phyloP scores from a whole-genome alignment of 2,888 invertebrate species.

The Erannis defoliaria region DNA sequence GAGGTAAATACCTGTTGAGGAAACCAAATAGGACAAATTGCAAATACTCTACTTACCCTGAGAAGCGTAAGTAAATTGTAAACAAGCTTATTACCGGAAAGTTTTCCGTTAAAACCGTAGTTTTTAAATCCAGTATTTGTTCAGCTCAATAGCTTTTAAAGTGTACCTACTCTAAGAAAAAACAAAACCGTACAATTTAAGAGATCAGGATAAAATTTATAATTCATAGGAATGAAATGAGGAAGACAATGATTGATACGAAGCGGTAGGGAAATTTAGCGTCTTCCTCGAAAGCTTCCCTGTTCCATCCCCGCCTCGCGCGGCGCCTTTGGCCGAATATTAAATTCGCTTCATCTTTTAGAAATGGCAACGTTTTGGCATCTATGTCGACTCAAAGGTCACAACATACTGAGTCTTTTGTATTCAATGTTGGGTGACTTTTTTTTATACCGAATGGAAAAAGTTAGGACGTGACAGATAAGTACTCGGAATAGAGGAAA shows the following conservation, averaged over 20 bases:
- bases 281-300: slow-evolving; percentile 57
- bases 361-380: slow-evolving; percentile 65
- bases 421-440: not conserved
- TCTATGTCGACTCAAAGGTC: slow-evolving; percentile 22
- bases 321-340: slow-evolving; percentile 72
- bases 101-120: not conserved
- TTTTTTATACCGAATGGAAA: not conserved
- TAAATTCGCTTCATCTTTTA: slow-evolving; percentile 77
- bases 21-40: slow-evolving; percentile 31
- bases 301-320: slow-evolving; percentile 54
- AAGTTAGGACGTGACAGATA: too few relatives aligned
- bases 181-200: slow-evolving; percentile 1
- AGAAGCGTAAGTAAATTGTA: slow-evolving; percentile 8
- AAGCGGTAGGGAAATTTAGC: slow-evolving; percentile 59
- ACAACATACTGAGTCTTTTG: slow-evolving; percentile 11
- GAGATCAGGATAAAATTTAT: slow-evolving; percentile 47
- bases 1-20: slow-evolving; percentile 46
- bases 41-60: slow-evolving; percentile 6
- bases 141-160: not conserved
- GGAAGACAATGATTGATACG: slow-evolving; percentile 74
- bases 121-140: not conserved
- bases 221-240: slow-evolving; percentile 56
- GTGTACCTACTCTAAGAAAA: not conserved
- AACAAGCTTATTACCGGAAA: slow-evolving; percentile 1
- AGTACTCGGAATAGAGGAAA: too few relatives aligned